Evolutionary conservation across 2,888 invertebrate species (phyloP), one percentile per base, ranked within the genome.

Genomic region (Ophion costatus): DNA sequence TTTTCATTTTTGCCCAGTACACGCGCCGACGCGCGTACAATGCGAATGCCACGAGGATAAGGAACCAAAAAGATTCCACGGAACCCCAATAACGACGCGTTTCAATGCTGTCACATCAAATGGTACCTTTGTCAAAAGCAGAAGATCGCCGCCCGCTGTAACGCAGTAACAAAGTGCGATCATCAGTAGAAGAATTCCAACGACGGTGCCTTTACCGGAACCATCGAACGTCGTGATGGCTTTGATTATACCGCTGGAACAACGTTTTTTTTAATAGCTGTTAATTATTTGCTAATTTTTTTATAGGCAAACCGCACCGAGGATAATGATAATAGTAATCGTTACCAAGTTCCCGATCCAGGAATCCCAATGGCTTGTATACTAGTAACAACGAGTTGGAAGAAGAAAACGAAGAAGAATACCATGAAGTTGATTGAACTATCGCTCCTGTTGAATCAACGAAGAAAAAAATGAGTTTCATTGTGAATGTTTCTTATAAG

Each of bases 401-500:
- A 97, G 95, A 98, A 97, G 95, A 99, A 99, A 91, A 99, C 97
- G 94, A 99, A 98, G 96, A 99, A 99, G 95, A 98, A 99, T 78
- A 99, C 98, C 98, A 99, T 99, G 94, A 99, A 99, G 94, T 99
- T 99, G 95, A 99, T 98, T 3, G 99, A 99, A 90, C 99, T 99
- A 95, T 99, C 99, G 93, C 97, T 98, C 92, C 99, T 97, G 94
- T 74, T 29, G 4, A 63, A 94, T 92, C 87, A 45, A 45, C 87
- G 84, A 88, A 84, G 85, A 76, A 84, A 81, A 86, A 80, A 70
- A 80, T 77, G 51, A 51, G 17, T 17, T 51, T 51, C 51, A 17
- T 17, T 14, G 51, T 14, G 5, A 51, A 51, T 17, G 14, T 17
- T 51, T 0, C 51, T 5, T 51, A 85, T 57, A 61, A 67, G 61